phyloP scores from a whole-genome alignment of 1,140 invertebrate genomes.

The Trinorchestia longiramus region DNA sequence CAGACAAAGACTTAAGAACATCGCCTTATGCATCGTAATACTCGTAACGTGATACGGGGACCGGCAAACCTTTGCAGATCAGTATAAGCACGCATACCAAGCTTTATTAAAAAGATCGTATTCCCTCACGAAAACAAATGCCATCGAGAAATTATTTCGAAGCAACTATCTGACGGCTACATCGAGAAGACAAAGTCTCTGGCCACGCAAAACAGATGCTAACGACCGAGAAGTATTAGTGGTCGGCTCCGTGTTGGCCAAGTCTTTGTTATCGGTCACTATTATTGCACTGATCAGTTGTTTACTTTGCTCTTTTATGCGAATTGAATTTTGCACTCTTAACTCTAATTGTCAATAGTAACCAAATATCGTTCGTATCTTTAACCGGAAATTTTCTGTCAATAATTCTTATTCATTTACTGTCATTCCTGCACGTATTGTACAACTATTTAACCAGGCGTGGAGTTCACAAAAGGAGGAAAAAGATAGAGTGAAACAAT shows the following conservation, averaged over 20 bases:
- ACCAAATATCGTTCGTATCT: neutral
- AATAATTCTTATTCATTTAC: neutral
- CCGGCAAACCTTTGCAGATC: slow-evolving; percentile 18
- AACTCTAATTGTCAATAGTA: neutral
- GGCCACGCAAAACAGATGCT: neutral
- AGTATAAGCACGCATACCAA: slow-evolving; percentile 24
- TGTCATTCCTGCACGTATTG: neutral
- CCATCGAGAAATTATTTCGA: slow-evolving; percentile 13
- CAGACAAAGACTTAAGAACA: neutral
- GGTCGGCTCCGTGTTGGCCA: neutral
- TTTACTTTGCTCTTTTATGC: neutral
- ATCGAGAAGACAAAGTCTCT: neutral
- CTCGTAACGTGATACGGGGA: slow-evolving; percentile 26
- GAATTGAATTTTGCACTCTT: neutral
- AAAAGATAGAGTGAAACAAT: neutral
- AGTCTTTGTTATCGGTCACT: neutral
- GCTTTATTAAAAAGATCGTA: slow-evolving; percentile 43
- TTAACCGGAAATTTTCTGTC: neutral
- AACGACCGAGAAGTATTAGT: neutral
- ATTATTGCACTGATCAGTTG: neutral
- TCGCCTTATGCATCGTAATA: neutral
- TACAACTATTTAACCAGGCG: neutral
- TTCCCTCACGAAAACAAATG: slow-evolving; percentile 48
- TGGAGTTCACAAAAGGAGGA: neutral
- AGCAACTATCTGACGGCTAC: neutral